Conservation (phyloP, 2,113 vertebrate species). For the Bubo scandiacus region DNA sequence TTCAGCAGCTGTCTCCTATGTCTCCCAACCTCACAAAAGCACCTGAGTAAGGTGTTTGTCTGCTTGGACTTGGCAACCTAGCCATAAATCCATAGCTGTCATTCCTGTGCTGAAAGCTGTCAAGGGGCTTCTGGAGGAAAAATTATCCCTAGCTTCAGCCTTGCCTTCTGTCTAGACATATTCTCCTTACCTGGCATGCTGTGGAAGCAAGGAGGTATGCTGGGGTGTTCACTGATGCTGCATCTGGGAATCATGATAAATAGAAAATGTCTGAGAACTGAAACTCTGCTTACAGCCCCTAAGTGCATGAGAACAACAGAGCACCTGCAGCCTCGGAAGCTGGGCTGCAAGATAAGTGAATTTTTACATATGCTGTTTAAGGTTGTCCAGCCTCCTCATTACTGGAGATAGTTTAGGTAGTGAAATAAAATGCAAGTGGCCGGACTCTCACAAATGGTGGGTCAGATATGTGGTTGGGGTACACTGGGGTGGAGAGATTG, state of each 20-base stretch:
- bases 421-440: neutral
- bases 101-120: conserved; percentile 12
- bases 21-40: neutral
- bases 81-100: conserved; percentile 22
- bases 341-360: conserved; percentile 2
- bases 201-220: neutral
- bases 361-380: neutral
- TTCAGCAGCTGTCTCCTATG: neutral
- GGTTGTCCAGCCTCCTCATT: neutral
- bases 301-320: neutral
- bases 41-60: neutral
- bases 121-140: conserved; percentile 1
- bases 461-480: neutral
- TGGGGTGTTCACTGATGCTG: neutral
- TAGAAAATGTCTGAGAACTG: conserved; percentile 23
- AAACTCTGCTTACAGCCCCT: neutral
- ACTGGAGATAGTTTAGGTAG: neutral
- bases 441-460: neutral
- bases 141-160: neutral
- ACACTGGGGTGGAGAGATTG: neutral
- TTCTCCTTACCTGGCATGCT: neutral
- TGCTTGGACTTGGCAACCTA: neutral
- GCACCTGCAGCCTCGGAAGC: neutral
- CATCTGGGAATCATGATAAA: neutral
- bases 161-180: conserved; percentile 1